These are phyloP conservation scores for Gortyna flavago DNA, from an alignment of 2,888 invertebrate genomes.

Conservation along the genomic window DNA sequence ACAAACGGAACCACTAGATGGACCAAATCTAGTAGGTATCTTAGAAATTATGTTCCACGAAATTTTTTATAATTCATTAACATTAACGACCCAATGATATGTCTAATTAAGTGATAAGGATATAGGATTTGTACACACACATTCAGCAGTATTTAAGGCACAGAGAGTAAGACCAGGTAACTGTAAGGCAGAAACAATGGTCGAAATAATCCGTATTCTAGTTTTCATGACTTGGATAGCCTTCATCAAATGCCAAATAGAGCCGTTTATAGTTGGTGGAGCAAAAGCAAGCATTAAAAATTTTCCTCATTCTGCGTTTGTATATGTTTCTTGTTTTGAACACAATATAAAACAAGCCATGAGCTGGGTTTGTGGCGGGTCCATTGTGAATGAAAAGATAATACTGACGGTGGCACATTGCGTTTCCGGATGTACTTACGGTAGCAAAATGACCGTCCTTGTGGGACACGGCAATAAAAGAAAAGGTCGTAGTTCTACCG, in stretches of 20 bases:
- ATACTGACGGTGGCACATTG: slow-evolving; percentile 74
- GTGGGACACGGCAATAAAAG: slow-evolving; percentile 49
- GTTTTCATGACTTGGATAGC: slow-evolving; percentile 16
- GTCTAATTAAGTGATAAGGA: slow-evolving; percentile 41
- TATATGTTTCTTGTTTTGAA: background rate
- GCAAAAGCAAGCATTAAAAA: fast-evolving
- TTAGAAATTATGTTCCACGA: background rate
- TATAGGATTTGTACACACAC: background rate
- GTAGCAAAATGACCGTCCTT: slow-evolving; percentile 3
- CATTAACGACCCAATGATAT: slow-evolving; percentile 6
- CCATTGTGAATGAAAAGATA: slow-evolving; percentile 70
- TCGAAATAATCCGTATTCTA: background rate
- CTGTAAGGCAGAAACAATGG: background rate
- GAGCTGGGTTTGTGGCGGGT: slow-evolving; percentile 66
- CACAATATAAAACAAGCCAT: fast-evolving
- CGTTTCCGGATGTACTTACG: slow-evolving; percentile 17
- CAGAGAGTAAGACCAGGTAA: background rate
- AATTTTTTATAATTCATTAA: slow-evolving; percentile 2
- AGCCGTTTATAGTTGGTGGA: slow-evolving; percentile 29
- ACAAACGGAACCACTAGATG: background rate
- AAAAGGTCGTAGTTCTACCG: slow-evolving; percentile 19
- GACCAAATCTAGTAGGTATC: background rate
- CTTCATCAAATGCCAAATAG: slow-evolving; percentile 10
- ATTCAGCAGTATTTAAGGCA: background rate
- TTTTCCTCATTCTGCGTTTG: slow-evolving; percentile 15